Evolutionary conservation across 2,797 vertebrate genomes (phyloP).

Genomic region (Cryptoprocta ferox): DNA sequence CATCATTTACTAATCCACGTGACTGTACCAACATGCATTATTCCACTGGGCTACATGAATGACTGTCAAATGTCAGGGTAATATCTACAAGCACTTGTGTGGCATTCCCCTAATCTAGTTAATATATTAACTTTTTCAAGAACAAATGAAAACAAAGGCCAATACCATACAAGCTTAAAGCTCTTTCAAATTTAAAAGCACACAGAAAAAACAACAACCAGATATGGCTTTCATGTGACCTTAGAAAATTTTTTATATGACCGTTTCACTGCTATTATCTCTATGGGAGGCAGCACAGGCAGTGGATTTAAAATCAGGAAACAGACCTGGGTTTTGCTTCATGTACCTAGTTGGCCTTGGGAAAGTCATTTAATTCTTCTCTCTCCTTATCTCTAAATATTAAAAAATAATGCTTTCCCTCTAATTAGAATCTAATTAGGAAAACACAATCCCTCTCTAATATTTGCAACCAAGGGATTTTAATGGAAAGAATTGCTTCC

Average conservation of each 20-base stretch:
- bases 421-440: background rate
- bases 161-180: background rate
- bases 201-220: background rate
- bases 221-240: background rate
- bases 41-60: background rate
- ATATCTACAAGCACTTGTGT: background rate
- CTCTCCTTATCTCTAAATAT: slow-evolving; percentile 21
- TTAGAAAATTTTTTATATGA: background rate
- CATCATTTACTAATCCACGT: background rate
- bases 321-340: background rate
- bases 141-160: slow-evolving; percentile 1
- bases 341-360: background rate
- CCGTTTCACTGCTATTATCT: background rate
- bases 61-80: background rate
- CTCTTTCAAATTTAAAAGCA: background rate
- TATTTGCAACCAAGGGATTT: background rate
- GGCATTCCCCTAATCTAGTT: background rate
- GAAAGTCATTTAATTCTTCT: background rate
- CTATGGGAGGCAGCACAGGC: background rate
- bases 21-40: background rate
- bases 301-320: background rate
- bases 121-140: background rate
- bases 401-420: background rate
- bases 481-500: background rate
- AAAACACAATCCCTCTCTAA: slow-evolving; percentile 23